Evolutionary conservation across 1,140 invertebrate genomes (phyloP).

Genomic region (Ceratosolen fusciceps): DNA sequence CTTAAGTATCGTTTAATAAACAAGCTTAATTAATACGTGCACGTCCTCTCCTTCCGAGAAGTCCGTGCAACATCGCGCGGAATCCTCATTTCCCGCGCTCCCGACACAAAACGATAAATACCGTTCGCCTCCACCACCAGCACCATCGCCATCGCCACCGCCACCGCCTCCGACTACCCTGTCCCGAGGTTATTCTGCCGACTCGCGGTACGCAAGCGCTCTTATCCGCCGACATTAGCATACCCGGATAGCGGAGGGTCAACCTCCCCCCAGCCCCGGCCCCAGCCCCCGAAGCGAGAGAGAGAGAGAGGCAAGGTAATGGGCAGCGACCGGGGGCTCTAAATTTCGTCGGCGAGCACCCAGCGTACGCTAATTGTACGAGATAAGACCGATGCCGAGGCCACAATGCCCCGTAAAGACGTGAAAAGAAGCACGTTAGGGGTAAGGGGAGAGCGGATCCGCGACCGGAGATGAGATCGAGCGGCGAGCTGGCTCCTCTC

Average conservation of each 20-base stretch:
- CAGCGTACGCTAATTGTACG: slow-evolving; percentile 29
- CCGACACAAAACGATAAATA: not conserved
- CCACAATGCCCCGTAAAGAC: not conserved
- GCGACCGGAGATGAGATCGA: slow-evolving; percentile 2
- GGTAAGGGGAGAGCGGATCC: not conserved
- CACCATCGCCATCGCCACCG: no score
- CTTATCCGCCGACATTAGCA: slow-evolving; percentile 1
- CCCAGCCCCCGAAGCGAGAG: not conserved
- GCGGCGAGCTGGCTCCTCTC: no score
- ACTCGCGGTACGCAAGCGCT: slow-evolving; percentile 3
- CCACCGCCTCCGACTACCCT: not conserved
- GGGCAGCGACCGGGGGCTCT: not conserved
- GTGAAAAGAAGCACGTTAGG: not conserved
- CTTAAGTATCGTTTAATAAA: slow-evolving; percentile 22
- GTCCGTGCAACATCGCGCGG: not conserved
- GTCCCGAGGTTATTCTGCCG: not conserved
- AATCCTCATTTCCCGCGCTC: slow-evolving; percentile 15
- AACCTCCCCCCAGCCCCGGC: no score
- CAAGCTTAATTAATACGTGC: slow-evolving; percentile 27
- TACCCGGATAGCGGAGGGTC: slow-evolving; percentile 2
- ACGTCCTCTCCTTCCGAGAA: slow-evolving; percentile 24
- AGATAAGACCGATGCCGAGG: slow-evolving; percentile 17
- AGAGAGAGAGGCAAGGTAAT: slow-evolving; percentile 9
- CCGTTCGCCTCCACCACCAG: no score
- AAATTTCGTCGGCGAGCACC: not conserved